phyloP scores from a whole-genome alignment of 2,113 vertebrate species.

The Neotoma lepida region DNA sequence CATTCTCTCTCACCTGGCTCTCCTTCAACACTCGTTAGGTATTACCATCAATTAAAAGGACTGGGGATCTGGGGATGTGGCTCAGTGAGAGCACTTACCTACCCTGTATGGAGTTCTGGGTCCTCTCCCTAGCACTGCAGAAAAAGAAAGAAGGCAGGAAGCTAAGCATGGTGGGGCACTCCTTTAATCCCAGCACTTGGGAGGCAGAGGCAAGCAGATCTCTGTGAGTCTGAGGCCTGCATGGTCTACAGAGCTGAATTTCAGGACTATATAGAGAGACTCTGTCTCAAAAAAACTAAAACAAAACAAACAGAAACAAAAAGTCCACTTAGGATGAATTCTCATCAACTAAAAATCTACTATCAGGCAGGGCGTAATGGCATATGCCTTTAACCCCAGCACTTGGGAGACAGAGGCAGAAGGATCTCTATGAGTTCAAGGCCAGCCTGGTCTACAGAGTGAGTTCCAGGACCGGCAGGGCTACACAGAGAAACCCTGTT shows the following conservation, averaged over 20 bases:
- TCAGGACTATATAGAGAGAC: background rate
- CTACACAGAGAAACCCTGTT: background rate
- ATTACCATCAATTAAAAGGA: background rate
- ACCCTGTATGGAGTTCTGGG: background rate
- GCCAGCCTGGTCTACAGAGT: background rate
- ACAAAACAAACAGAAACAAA: background rate
- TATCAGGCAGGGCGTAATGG: background rate
- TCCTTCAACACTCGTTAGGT: background rate
- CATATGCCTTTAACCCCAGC: background rate
- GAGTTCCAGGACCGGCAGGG: background rate
- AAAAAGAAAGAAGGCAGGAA: background rate
- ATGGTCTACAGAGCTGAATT: background rate
- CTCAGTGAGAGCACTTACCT: background rate
- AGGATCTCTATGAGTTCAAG: background rate
- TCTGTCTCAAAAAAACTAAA: background rate
- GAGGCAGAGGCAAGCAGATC: background rate
- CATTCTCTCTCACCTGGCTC: background rate
- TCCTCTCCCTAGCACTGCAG: background rate
- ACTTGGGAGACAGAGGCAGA: background rate
- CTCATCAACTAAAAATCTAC: conserved; percentile 9
- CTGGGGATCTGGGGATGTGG: background rate
- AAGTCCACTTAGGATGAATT: conserved; percentile 24
- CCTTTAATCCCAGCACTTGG: background rate
- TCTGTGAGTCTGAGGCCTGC: background rate
- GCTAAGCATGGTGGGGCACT: background rate